Percentiles rank a stretch among this genome's conserved stretches.
phyloP scores from a whole-genome alignment of 2,888 invertebrate species.

The Labia minor region DNA sequence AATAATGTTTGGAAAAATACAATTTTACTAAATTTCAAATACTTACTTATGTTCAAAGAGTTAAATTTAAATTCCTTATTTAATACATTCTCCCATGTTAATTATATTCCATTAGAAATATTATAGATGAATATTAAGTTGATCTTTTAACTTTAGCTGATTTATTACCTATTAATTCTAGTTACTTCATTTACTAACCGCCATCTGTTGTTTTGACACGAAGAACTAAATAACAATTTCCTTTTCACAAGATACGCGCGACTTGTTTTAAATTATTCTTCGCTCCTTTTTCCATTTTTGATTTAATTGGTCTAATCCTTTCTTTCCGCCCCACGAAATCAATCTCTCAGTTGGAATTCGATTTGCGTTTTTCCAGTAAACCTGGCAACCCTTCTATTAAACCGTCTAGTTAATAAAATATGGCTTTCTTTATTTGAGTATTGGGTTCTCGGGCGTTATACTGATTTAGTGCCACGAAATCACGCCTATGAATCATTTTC shows the following conservation, averaged over 20 bases:
- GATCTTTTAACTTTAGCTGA: no score
- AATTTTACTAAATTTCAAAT: no score
- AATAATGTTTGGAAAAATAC: no score
- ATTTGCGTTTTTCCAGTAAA: background rate
- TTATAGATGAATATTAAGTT: no score
- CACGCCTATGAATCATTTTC: no score
- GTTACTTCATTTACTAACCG: no score
- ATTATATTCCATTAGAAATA: no score
- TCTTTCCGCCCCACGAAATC: background rate
- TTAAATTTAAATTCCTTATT: no score
- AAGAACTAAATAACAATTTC: background rate
- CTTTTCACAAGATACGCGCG: background rate
- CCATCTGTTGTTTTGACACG: no score
- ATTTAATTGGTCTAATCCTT: background rate
- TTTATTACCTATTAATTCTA: no score
- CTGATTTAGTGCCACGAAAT: background rate
- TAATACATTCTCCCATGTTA: no score
- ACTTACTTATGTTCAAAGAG: no score
- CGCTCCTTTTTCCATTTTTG: background rate
- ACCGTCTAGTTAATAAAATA: conserved; percentile 3
- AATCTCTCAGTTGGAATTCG: background rate
- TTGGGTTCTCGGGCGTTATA: background rate
- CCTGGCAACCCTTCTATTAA: background rate
- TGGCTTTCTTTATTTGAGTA: background rate
- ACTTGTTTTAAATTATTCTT: background rate